These are phyloP conservation scores for Macrosoma leucophasiata DNA, from an alignment of 2,888 invertebrate genomes.

Conservation along the genomic window DNA sequence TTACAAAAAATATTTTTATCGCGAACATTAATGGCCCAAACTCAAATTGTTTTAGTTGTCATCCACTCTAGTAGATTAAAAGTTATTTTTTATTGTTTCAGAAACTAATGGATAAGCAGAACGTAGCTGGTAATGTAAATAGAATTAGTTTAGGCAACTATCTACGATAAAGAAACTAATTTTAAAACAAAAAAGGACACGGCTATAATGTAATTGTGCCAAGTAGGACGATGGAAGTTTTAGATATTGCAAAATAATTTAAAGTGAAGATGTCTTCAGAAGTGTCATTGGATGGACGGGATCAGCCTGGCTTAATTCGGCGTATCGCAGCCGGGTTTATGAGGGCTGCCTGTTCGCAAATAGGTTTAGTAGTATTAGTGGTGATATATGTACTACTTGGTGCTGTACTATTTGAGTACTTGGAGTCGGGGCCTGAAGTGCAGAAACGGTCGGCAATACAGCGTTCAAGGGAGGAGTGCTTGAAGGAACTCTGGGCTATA, in stretches of 20 bases:
- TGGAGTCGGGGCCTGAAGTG: slow-evolving; percentile 83
- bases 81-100: slow-evolving; percentile 14
- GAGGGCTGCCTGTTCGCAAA: slow-evolving; percentile 79
- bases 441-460: slow-evolving; percentile 78
- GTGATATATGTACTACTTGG: slow-evolving; percentile 84
- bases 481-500: slow-evolving; percentile 85
- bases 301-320: slow-evolving; percentile 49
- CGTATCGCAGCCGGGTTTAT: slow-evolving; percentile 55
- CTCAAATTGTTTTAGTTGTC: too few relatives aligned
- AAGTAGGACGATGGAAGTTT: background rate
- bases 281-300: slow-evolving; percentile 61
- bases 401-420: slow-evolving; percentile 82
- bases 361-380: slow-evolving; percentile 83
- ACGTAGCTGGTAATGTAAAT: background rate
- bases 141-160: slow-evolving; percentile 2
- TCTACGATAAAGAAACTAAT: too few relatives aligned
- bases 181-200: too few relatives aligned
- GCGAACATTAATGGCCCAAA: too few relatives aligned
- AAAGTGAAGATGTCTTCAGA: slow-evolving; percentile 57
- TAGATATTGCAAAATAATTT: slow-evolving; percentile 7
- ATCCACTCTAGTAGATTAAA: slow-evolving; percentile 13
- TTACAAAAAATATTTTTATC: too few relatives aligned
- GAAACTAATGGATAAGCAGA: slow-evolving; percentile 11
- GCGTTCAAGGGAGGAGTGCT: slow-evolving; percentile 79
- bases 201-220: too few relatives aligned